A percentile compares a stretch with the other conserved stretches of the same genome.
phyloP scores from a whole-genome alignment of 2,113 vertebrate genomes.

The Serinus canaria region DNA sequence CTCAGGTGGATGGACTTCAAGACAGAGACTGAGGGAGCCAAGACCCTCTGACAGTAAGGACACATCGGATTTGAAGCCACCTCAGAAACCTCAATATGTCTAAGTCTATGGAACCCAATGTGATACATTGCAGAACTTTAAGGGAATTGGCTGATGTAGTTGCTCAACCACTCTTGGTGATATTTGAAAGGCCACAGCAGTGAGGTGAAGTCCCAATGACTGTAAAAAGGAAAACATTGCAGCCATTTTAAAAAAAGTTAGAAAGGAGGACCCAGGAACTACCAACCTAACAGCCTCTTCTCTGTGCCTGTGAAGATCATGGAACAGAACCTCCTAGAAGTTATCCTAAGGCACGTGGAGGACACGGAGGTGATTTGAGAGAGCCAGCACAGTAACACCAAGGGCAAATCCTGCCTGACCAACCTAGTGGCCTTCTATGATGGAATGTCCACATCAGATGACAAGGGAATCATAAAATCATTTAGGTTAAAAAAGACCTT shows the following conservation, averaged over 20 bases:
- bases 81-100: background rate
- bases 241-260: background rate
- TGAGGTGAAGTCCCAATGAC: background rate
- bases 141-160: background rate
- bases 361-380: background rate
- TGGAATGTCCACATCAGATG: background rate
- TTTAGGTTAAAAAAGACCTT: background rate
- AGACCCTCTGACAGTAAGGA: background rate
- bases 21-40: background rate
- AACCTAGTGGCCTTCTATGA: background rate
- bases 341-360: background rate
- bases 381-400: background rate
- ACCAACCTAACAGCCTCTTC: background rate
- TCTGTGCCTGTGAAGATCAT: background rate
- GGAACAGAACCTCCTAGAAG: background rate
- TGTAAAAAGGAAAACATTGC: background rate
- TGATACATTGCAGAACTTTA: background rate
- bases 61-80: background rate
- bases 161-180: background rate
- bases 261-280: background rate
- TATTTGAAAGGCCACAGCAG: background rate
- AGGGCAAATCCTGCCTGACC: background rate
- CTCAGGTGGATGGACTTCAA: background rate
- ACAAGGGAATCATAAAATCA: background rate
- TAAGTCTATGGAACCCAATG: rapidly evolving